Evolutionary conservation across 2,113 vertebrate genomes (phyloP).

Genomic region (human): GRCh38 chr20:9579501-9580000

Average conservation of each 20-base stretch:
- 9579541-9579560: background rate
- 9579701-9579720: background rate
- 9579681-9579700: background rate
- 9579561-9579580: background rate
- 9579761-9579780: background rate
- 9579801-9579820: background rate
- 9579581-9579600: background rate
- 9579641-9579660: background rate
- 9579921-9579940: background rate
- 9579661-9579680: background rate
- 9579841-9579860: background rate
- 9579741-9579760: background rate
- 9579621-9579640: background rate
- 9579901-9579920: conserved; percentile 30
- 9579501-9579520: background rate
- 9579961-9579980: background rate
- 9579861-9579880: background rate
- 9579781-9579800: background rate
- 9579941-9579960: background rate
- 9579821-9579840: background rate
- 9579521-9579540: background rate
- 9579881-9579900: background rate
- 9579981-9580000: background rate
- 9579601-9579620: background rate
- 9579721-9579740: background rate